These are phyloP conservation scores for Cataglyphis altisquamis DNA, from an alignment of 2,888 invertebrate genomes.

Conservation along the genomic window DNA sequence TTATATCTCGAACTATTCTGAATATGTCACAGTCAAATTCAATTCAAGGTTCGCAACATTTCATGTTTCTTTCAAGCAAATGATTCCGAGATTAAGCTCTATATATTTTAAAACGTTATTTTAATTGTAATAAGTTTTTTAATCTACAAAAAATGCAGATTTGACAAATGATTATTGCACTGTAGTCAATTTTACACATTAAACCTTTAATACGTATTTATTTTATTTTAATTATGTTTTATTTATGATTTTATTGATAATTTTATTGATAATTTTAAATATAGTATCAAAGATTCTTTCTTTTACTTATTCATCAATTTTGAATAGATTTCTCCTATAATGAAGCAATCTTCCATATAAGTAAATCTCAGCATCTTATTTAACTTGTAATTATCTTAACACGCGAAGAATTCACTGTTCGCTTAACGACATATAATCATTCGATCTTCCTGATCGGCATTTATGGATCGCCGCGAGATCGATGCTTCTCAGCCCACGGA, in stretches of 20 bases:
- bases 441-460: conserved; percentile 24
- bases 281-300: not conserved
- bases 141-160: not conserved
- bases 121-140: not conserved
- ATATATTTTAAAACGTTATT: conserved; percentile 10
- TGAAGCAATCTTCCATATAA: conserved; percentile 20
- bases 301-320: conserved; percentile 18
- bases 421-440: not conserved
- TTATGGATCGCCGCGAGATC: conserved; percentile 23
- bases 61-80: conserved; percentile 31
- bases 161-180: not conserved
- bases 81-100: not conserved
- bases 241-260: not conserved
- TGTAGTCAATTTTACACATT: not conserved
- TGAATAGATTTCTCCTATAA: not conserved
- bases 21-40: conserved; percentile 37
- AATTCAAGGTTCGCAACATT: conserved; percentile 37
- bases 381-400: conserved; percentile 43
- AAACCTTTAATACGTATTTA: not conserved
- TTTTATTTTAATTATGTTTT: not conserved
- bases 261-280: too few relatives aligned
- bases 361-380: not conserved
- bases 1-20: not conserved
- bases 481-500: conserved; percentile 33
- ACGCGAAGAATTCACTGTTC: not conserved